These are phyloP conservation scores for Zaprionus inermis DNA, from an alignment of 1,140 invertebrate species.

Conservation along the genomic window DNA sequence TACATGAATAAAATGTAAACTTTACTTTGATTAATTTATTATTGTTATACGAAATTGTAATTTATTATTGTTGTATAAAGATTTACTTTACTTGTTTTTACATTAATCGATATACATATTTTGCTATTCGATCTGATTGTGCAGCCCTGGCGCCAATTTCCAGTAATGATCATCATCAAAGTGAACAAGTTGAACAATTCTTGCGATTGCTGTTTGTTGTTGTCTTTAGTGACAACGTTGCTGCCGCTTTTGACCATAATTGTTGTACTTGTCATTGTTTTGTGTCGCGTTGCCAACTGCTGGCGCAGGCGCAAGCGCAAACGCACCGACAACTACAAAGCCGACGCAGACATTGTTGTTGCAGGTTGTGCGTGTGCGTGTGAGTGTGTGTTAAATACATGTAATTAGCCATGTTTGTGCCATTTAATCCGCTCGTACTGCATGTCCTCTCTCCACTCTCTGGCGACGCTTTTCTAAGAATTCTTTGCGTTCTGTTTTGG, in stretches of 20 bases:
- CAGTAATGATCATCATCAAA: constrained; percentile 45
- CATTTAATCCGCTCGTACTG: constrained; percentile 75
- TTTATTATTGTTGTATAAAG: neutral
- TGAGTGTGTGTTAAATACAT: constrained; percentile 76
- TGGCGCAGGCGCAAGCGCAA: constrained; percentile 25
- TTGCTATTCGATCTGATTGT: neutral
- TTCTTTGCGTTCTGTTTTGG: constrained; percentile 79
- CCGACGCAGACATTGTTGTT: constrained; percentile 15
- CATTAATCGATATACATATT: neutral
- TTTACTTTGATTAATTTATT: constrained; percentile 6
- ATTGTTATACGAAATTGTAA: neutral
- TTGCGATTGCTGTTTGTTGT: constrained; percentile 10
- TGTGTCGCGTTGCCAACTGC: constrained; percentile 66
- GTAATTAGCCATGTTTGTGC: constrained; percentile 82
- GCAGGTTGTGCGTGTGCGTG: constrained; percentile 13
- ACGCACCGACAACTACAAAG: constrained; percentile 40
- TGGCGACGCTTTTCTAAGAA: constrained; percentile 80
- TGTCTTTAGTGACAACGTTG: constrained; percentile 57
- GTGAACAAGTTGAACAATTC: constrained; percentile 30
- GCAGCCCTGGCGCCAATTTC: constrained; percentile 28
- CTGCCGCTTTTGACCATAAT: constrained; percentile 75
- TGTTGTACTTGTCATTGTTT: constrained; percentile 71
- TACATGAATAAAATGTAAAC: neutral
- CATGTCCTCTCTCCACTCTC: constrained; percentile 40
- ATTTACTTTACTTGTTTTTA: no score